Evolutionary conservation across 2,888 invertebrate genomes (phyloP).

Genomic region (Aricia artaxerxes): DNA sequence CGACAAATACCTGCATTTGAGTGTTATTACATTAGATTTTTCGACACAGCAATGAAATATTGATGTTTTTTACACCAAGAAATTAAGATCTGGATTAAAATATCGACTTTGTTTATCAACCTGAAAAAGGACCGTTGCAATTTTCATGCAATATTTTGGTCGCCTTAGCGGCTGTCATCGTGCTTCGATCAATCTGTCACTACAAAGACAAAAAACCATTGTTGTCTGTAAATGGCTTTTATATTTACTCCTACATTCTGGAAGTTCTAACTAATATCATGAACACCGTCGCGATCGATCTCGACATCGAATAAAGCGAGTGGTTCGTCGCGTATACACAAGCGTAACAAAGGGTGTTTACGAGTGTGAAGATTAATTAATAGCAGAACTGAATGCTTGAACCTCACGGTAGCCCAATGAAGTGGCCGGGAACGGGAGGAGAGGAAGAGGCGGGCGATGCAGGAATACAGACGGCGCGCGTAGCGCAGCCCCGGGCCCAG

Average conservation of each 20-base stretch:
- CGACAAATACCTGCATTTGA: constrained; percentile 72
- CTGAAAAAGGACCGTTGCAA: constrained; percentile 76
- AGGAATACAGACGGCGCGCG: constrained; percentile 81
- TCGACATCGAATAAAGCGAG: constrained; percentile 51
- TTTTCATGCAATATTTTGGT: constrained; percentile 78
- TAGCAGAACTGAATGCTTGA: constrained; percentile 79
- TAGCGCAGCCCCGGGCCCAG: constrained; percentile 84
- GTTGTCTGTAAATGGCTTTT: constrained; percentile 57
- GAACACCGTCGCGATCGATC: constrained; percentile 56
- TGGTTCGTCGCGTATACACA: constrained; percentile 51
- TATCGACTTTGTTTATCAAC: constrained; percentile 80
- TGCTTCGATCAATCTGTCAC: constrained; percentile 70
- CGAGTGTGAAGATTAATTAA: constrained; percentile 59
- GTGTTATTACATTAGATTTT: constrained; percentile 72
- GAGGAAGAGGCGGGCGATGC: constrained; percentile 83
- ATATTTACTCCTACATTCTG: constrained; percentile 49
- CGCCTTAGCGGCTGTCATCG: constrained; percentile 75
- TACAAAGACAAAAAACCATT: constrained; percentile 65
- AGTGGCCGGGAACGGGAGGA: constrained; percentile 87
- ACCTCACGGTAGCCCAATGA: constrained; percentile 85
- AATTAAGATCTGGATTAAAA: constrained; percentile 51
- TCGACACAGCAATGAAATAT: constrained; percentile 57
- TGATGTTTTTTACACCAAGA: constrained; percentile 47
- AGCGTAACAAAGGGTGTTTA: constrained; percentile 61
- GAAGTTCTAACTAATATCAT: constrained; percentile 58